Base-by-base conservation (phyloP, 2,797 vertebrate genomes). In the Sebastes cheni region DNA sequence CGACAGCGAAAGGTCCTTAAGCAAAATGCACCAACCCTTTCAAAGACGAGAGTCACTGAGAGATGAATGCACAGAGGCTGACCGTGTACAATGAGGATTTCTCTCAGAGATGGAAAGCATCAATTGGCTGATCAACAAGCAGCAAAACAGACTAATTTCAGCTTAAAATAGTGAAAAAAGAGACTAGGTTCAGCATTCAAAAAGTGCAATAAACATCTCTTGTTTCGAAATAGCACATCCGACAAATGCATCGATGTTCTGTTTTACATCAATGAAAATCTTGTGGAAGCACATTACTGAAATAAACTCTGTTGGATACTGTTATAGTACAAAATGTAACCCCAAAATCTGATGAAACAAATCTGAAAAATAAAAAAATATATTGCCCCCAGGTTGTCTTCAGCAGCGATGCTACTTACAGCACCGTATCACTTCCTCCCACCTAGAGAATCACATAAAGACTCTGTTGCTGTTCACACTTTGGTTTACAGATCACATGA, bases 401-500 rank as follows among this genome's bases (percentile, higher is more conserved):
- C 29, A n/a, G 71, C 42, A 59, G 61, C 18, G 6, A 67, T 32
- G 50, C 78, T 72, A 56, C 88, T 83, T 68, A 46, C 67, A 76
- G 62, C 56, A 77, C 71, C 13, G 12, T 58, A 67, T 79, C 77
- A 77, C 65, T 82, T 88, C 82, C 83, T 87, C 88, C 79, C 85
- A 89, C 80, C 75, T 75, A 36, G 42, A 85, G 67, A 84, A 32
- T 72, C 61, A 18, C 62, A 79, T 76, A 75, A 86, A 81, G 76
- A 73, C 71, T 68, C 18, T 13, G 32, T 39, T 56, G 75, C 68
- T 71, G 68, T 76, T 86, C 83, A 36, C 62, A 81, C 78, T 75
- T 87, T 71, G 72, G 75, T 84, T 88, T 85, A 72, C 14, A 60
- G 81, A 86, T 82, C 81, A 83, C 77, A 84, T 46, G 70, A 83